Percentiles rank a stretch among this genome's conserved stretches.
Evolutionary conservation across 2,113 vertebrate genomes (phyloP).

Genomic region (Salvelinus fontinalis): DNA sequence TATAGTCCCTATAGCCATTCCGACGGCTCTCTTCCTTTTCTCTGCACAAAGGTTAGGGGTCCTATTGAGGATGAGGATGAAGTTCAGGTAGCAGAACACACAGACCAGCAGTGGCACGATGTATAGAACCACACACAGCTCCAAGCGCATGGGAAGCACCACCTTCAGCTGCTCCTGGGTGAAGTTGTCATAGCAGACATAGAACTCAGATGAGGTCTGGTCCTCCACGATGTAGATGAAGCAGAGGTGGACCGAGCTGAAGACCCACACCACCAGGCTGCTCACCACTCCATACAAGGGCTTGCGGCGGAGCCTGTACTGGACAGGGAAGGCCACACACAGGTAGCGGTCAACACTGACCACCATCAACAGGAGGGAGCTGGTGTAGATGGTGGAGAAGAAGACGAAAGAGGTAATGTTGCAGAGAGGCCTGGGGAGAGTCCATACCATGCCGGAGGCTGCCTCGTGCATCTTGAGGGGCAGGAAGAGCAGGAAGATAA

Average conservation of each 20-base stretch:
- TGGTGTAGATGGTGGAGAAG: slow-evolving; percentile 82
- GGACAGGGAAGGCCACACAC: slow-evolving; percentile 70
- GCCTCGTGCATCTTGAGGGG: slow-evolving; percentile 80
- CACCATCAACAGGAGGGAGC: slow-evolving; percentile 75
- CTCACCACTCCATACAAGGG: slow-evolving; percentile 34
- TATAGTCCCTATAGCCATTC: neutral
- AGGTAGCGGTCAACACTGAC: slow-evolving; percentile 80
- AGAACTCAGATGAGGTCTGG: neutral
- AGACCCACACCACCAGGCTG: slow-evolving; percentile 67
- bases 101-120: neutral
- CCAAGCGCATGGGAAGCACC: slow-evolving; percentile 65
- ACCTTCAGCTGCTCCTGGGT: slow-evolving; percentile 53
- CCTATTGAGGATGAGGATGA: neutral
- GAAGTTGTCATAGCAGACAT: slow-evolving; percentile 74
- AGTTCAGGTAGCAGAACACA: neutral
- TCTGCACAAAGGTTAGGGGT: neutral
- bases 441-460: slow-evolving; percentile 60
- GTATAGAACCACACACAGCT: neutral
- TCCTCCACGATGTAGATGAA: slow-evolving; percentile 63
- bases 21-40: neutral
- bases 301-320: slow-evolving; percentile 57
- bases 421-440: slow-evolving; percentile 60
- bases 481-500: slow-evolving; percentile 75
- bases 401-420: slow-evolving; percentile 73
- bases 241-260: slow-evolving; percentile 72